Conservation (phyloP, 2,888 invertebrate species). For the Drosophila acutilabella region DNA sequence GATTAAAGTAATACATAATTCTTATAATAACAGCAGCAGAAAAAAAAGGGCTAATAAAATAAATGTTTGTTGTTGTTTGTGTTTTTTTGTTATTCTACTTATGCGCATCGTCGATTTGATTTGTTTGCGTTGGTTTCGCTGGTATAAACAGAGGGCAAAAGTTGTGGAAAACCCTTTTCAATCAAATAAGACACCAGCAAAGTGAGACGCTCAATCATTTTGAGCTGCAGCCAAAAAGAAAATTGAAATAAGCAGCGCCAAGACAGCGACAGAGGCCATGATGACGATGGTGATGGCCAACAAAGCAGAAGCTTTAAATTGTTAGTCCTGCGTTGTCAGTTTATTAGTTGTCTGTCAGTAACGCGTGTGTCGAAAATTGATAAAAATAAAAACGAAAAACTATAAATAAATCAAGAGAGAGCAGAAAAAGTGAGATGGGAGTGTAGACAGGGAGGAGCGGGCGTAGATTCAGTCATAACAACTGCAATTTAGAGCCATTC, state of each 20-base stretch:
- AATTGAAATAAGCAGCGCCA: constrained; percentile 11
- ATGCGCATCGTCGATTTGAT: constrained; percentile 65
- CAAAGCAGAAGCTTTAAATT: neutral
- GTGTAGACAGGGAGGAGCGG: no score
- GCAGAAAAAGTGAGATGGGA: no score
- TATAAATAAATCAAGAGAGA: no score
- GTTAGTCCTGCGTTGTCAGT: constrained; percentile 11
- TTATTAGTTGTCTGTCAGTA: neutral
- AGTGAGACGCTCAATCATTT: constrained; percentile 62
- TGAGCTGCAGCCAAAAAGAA: constrained; percentile 33
- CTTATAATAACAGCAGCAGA: constrained; percentile 1
- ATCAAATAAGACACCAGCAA: constrained; percentile 64
- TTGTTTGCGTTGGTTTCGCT: constrained; percentile 44
- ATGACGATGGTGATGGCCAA: neutral
- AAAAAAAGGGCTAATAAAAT: constrained; percentile 18
- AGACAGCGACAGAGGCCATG: neutral
- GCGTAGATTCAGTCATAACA: no score
- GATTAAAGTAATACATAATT: constrained; percentile 6
- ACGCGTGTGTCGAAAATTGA: constrained; percentile 3
- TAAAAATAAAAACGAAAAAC: neutral
- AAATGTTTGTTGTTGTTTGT: constrained; percentile 14
- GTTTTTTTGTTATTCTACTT: constrained; percentile 30
- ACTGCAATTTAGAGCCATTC: neutral
- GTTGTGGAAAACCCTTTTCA: constrained; percentile 64
- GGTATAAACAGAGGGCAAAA: constrained; percentile 1